phyloP scores from a whole-genome alignment of 1,140 invertebrate genomes.

The Mylabris phalerata region DNA sequence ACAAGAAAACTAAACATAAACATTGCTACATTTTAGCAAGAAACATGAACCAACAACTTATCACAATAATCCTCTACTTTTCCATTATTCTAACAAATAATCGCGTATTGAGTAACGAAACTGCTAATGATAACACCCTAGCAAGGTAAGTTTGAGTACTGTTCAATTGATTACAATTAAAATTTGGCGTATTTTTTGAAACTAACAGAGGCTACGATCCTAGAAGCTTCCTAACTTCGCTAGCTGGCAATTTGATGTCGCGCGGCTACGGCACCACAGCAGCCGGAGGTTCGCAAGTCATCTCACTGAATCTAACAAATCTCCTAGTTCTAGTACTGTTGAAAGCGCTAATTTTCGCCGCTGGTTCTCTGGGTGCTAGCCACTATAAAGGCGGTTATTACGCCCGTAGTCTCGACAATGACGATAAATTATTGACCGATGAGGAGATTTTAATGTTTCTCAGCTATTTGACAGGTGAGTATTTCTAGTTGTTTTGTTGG shows the following conservation, averaged over 20 bases:
- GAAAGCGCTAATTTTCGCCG: slow-evolving; percentile 73
- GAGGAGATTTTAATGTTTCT: slow-evolving; percentile 37
- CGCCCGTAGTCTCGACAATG: slow-evolving; percentile 48
- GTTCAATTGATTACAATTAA: background rate
- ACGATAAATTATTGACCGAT: slow-evolving; percentile 32
- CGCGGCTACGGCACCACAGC: slow-evolving; percentile 28
- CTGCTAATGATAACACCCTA: slow-evolving; percentile 3
- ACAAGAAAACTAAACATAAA: too few relatives aligned
- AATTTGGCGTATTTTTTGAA: slow-evolving; percentile 1
- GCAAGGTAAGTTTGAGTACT: slow-evolving; percentile 2
- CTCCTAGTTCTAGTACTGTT: slow-evolving; percentile 69
- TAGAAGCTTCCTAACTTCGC: slow-evolving; percentile 31
- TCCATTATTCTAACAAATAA: too few relatives aligned
- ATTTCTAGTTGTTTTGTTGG: background rate
- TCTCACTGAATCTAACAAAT: slow-evolving; percentile 78
- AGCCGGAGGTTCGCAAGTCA: slow-evolving; percentile 50
- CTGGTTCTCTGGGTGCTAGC: slow-evolving; percentile 65
- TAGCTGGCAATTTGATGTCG: slow-evolving; percentile 36
- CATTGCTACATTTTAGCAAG: too few relatives aligned
- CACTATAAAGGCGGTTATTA: slow-evolving; percentile 51
- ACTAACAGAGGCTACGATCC: slow-evolving; percentile 32
- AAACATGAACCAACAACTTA: too few relatives aligned
- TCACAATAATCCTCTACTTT: too few relatives aligned
- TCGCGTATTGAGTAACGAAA: background rate
- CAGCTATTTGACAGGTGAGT: slow-evolving; percentile 35